Evolutionary conservation across 2,888 invertebrate genomes (phyloP), one percentile per base, ranked within the genome.

Genomic region (Microdon myrmicae): DNA sequence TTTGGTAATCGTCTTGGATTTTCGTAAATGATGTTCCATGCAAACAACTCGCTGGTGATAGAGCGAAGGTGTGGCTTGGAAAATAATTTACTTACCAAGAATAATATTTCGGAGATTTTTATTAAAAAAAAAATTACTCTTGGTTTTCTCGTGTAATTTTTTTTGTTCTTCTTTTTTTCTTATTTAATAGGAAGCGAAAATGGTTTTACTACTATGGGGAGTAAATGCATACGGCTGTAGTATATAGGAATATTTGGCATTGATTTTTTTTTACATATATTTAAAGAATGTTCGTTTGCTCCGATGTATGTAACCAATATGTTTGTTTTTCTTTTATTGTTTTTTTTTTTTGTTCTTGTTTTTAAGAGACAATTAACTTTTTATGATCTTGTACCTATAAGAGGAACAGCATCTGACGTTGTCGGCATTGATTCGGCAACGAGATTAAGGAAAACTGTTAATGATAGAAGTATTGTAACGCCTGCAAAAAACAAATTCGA

Each of bases 401-500:
- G 64, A 64, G 64, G 64, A 64, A 64, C 89, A 81, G 90, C 89
- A 81, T 90, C 89, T 82, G 89, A 89, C 75, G 90, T 87, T 72
- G 89, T 88, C 81, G 94, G 95, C 89, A 96, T 91, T 83, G 94
- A 94, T 88, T 96, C 95, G 74, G 94, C 94, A 80, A 96, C 94
- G 86, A 96, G 90, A 86, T 95, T 93, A 84, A 95, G 89, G 87
- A 96, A 96, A 83, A 96, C 95, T 84, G 94, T 96, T 87, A 96
- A 89, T 82, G 96, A 96, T 83, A 96, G 89, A 83, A 94, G 89
- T 82, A 94, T 94, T 83, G 94, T 94, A 84, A 95, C 94, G 86
- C 93, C 94, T 94, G 90, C 81, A 87, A 85, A 74, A 73, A 70
- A 71, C 68, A 68, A 67, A 69, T 71, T 61, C 71, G 72, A 72